phyloP scores from a whole-genome alignment of 1,140 invertebrate species.

The silkworm (Bombyx mori) region DNA sequence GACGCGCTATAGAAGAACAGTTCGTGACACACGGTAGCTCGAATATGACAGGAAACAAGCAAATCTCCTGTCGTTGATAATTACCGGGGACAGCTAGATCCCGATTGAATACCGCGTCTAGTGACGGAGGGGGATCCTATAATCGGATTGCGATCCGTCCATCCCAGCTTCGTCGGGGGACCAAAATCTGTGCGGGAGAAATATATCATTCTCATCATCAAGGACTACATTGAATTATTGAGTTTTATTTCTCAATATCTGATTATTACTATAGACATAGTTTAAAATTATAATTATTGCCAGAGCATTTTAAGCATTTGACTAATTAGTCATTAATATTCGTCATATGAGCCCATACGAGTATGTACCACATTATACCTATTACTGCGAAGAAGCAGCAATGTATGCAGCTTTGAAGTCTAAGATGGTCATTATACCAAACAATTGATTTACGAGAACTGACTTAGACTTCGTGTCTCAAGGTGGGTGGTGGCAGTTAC shows the following conservation, averaged over 20 bases:
- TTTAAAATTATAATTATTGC: background rate
- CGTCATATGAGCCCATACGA: too few relatives aligned
- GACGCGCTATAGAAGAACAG: background rate
- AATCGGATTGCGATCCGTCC: conserved; percentile 25
- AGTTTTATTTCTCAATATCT: background rate
- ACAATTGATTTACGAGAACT: too few relatives aligned
- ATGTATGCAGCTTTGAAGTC: too few relatives aligned
- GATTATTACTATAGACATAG: background rate
- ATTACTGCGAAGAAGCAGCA: too few relatives aligned
- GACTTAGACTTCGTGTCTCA: too few relatives aligned
- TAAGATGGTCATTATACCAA: too few relatives aligned
- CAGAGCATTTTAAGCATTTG: background rate
- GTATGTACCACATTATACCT: too few relatives aligned
- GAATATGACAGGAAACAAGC: background rate
- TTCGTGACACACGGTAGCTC: background rate
- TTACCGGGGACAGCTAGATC: conserved; percentile 5
- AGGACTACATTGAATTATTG: background rate
- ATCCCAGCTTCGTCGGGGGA: conserved; percentile 2
- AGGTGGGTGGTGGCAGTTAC: too few relatives aligned
- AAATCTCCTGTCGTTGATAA: background rate
- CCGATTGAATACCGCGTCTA: conserved; percentile 6
- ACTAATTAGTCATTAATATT: background rate
- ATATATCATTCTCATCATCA: background rate
- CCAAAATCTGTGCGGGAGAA: background rate
- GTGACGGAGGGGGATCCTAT: conserved; percentile 14